These are phyloP conservation scores for Calidris pygmaea DNA, from an alignment of 2,113 vertebrate genomes.

Conservation along the genomic window DNA sequence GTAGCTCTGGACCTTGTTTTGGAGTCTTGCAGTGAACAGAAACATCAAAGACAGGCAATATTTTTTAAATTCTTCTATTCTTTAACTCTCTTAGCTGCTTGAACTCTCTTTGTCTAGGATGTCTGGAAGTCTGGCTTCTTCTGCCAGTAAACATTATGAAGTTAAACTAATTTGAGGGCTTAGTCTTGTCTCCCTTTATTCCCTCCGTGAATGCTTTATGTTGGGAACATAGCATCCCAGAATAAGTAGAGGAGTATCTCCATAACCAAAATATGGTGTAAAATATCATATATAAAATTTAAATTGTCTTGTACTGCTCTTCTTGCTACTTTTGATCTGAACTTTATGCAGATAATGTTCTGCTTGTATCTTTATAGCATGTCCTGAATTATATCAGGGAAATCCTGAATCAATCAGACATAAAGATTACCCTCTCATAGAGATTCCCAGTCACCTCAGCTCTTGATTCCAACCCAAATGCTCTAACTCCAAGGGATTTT, in stretches of 20 bases:
- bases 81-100: not conserved
- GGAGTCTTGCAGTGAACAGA: not conserved
- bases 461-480: no score
- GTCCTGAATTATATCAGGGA: not conserved
- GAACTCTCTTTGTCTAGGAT: not conserved
- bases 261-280: not conserved
- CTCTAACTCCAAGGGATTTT: not conserved
- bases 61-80: not conserved
- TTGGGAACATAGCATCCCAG: not conserved
- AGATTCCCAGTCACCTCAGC: not conserved
- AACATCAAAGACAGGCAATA: not conserved
- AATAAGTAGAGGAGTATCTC: not conserved
- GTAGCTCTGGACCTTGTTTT: not conserved
- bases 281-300: not conserved
- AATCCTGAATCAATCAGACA: not conserved
- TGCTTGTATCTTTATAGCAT: not conserved
- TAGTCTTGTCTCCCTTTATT: not conserved
- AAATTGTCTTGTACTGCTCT: not conserved
- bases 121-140: not conserved
- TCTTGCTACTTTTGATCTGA: not conserved
- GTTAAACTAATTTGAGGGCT: not conserved
- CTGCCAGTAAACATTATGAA: not conserved
- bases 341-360: not conserved
- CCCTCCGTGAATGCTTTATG: not conserved
- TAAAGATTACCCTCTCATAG: not conserved